A percentile compares a stretch with the other conserved stretches of the same genome.
phyloP scores from a whole-genome alignment of 2,888 invertebrate genomes.

The Digitonthophagus gazella region DNA sequence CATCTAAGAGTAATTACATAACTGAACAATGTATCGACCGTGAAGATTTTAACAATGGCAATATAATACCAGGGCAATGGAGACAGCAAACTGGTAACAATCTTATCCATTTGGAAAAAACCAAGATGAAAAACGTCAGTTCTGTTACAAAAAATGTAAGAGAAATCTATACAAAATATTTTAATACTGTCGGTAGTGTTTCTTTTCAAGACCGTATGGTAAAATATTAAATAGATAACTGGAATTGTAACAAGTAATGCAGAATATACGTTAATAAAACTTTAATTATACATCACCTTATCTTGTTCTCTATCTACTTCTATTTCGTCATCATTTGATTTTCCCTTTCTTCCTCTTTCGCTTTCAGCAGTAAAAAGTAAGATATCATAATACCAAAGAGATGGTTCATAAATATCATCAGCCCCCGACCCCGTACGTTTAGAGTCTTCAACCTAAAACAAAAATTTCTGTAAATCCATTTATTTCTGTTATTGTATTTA shows the following conservation, averaged over 20 bases:
- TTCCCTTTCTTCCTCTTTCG: background rate
- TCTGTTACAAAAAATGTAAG: background rate
- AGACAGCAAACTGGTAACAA: background rate
- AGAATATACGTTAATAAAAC: background rate
- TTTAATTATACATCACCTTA: background rate
- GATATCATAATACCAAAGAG: background rate
- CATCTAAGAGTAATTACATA: background rate
- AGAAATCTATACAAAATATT: background rate
- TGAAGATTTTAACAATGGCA: background rate
- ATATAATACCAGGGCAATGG: background rate
- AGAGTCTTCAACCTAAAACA: too few relatives aligned
- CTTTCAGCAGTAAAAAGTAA: background rate
- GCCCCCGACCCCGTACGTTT: background rate
- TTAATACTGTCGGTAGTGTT: background rate
- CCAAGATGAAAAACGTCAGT: background rate
- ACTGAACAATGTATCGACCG: background rate
- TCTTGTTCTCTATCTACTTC: too few relatives aligned
- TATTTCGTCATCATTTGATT: background rate
- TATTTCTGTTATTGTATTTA: too few relatives aligned
- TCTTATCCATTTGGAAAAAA: background rate
- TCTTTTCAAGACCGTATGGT: background rate
- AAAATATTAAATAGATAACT: too few relatives aligned
- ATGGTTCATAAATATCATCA: background rate
- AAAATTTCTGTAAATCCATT: too few relatives aligned
- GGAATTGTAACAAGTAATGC: too few relatives aligned